These are phyloP conservation scores for Distichodus sexfasciatus DNA, from an alignment of 2,797 vertebrate species.

Conservation along the genomic window DNA sequence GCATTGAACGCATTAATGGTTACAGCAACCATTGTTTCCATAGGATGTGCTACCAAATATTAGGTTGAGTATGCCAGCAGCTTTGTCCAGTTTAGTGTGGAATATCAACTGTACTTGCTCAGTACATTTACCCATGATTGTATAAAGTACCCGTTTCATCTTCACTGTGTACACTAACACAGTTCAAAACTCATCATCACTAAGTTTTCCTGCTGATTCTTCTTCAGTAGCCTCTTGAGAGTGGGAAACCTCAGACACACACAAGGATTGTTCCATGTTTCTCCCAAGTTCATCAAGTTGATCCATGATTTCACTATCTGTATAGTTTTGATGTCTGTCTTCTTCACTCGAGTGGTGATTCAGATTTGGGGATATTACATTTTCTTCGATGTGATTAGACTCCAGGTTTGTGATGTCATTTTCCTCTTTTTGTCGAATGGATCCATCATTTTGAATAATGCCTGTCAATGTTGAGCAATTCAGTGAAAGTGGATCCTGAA, in stretches of 20 bases:
- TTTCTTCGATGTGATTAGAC: not conserved
- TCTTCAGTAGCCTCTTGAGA: slow-evolving; percentile 34
- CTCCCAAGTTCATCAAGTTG: slow-evolving; percentile 72
- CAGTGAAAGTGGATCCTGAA: slow-evolving; percentile 5
- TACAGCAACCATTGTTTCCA: no score
- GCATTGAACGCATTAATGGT: no score
- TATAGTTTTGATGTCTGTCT: slow-evolving; percentile 51
- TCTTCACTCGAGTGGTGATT: slow-evolving; percentile 40
- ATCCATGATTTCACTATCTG: slow-evolving; percentile 32
- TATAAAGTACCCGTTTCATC: no score
- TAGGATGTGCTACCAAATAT: no score
- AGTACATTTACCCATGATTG: no score
- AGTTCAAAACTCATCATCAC: slow-evolving; percentile 71
- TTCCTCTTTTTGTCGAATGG: slow-evolving; percentile 3
- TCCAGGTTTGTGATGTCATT: not conserved
- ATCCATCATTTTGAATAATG: slow-evolving; percentile 40
- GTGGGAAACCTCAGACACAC: slow-evolving; percentile 54
- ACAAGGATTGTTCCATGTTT: slow-evolving; percentile 65
- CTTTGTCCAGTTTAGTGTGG: no score
- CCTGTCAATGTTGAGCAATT: slow-evolving; percentile 37
- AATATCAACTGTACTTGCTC: no score
- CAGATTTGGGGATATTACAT: slow-evolving; percentile 1
- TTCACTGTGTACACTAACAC: not conserved
- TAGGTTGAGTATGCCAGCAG: no score
- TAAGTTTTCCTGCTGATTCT: slow-evolving; percentile 43